These are phyloP conservation scores for Diabrotica balteata DNA, from an alignment of 2,888 invertebrate species.

Conservation along the genomic window DNA sequence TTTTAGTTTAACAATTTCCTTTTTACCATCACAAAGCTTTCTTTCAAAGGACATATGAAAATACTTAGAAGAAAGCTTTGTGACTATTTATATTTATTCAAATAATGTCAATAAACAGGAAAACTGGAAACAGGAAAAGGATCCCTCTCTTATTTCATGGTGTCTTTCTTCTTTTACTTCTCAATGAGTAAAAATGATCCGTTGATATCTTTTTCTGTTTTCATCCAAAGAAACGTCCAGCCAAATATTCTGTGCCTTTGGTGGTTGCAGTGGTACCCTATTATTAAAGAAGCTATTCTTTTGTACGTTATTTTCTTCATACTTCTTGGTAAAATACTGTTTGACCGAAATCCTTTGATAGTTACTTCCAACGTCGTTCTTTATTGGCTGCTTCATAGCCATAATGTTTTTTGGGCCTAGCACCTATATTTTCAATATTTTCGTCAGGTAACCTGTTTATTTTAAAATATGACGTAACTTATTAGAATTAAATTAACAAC, in stretches of 20 bases:
- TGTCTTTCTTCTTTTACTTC: conserved; percentile 22
- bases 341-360: conserved; percentile 1
- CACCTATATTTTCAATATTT: conserved; percentile 42
- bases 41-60: no score
- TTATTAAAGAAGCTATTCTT: conserved; percentile 20
- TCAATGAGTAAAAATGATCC: conserved; percentile 30
- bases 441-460: no score
- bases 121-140: conserved; percentile 38
- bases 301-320: conserved; percentile 23
- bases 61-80: no score
- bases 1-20: no score
- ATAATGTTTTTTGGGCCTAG: conserved; percentile 5
- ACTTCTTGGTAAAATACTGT: neutral
- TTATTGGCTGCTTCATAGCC: neutral
- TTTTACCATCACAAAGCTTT: no score
- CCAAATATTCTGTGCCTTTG: no score
- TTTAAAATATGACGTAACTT: no score
- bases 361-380: neutral
- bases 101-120: no score
- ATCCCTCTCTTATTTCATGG: conserved; percentile 24
- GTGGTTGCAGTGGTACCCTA: no score
- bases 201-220: conserved; percentile 6
- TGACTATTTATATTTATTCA: no score
- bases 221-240: no score
- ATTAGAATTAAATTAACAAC: no score